Percentiles rank a stretch among this genome's conserved stretches.
Evolutionary conservation across 2,888 invertebrate species (phyloP).

Genomic region (Oscheius sp.): DNA sequence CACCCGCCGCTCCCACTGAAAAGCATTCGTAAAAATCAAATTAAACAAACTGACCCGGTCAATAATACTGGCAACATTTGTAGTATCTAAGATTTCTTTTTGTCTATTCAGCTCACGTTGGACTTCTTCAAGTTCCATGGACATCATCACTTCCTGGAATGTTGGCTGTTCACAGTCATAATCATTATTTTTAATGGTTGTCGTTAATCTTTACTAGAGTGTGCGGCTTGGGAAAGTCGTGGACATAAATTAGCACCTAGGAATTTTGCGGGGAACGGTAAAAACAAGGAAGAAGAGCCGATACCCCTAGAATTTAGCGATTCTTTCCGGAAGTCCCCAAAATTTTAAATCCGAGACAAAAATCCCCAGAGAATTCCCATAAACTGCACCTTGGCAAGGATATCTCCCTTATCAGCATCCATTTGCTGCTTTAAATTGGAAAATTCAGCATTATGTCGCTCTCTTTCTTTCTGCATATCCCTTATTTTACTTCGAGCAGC

Average conservation of each 20-base stretch:
- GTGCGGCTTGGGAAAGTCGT: not conserved
- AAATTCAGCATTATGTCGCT: constrained; percentile 22
- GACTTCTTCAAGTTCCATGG: constrained; percentile 53
- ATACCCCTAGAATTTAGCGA: too few relatives aligned
- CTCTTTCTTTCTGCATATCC: constrained; percentile 19
- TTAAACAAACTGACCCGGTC: constrained; percentile 42
- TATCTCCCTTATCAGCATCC: constrained; percentile 45
- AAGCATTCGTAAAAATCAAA: constrained; percentile 7
- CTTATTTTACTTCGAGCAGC: constrained; percentile 34
- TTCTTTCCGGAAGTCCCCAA: too few relatives aligned
- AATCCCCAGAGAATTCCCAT: not conserved
- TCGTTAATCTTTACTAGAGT: not conserved
- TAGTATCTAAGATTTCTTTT: constrained; percentile 47
- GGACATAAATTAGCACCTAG: not conserved
- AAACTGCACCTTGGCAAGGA: constrained; percentile 40
- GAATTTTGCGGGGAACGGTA: not conserved
- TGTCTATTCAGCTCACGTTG: constrained; percentile 54
- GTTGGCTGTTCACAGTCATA: not conserved
- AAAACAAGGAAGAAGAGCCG: not conserved
- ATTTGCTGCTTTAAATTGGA: constrained; percentile 37
- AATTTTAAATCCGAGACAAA: not conserved
- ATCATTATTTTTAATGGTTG: not conserved
- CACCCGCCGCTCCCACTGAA: constrained; percentile 58
- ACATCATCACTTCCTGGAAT: constrained; percentile 49
- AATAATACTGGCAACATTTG: constrained; percentile 49